Conservation (phyloP, 2,888 invertebrate genomes). For the Trichogramma dendrolimi region DNA sequence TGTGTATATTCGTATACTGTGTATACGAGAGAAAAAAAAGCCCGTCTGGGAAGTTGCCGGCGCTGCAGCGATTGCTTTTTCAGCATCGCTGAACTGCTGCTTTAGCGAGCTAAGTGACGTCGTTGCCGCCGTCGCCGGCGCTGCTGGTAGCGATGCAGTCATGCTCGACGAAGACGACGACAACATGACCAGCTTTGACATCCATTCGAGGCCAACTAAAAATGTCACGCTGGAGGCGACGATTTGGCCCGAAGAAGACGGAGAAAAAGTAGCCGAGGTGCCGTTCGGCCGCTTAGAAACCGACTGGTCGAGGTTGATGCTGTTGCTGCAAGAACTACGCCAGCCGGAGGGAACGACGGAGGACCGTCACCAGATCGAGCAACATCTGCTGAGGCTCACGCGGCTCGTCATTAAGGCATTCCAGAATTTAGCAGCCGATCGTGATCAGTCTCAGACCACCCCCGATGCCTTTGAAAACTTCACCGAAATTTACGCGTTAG, state of each 20-base stretch:
- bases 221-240: slow-evolving; percentile 17
- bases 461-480: no score
- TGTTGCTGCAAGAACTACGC: slow-evolving; percentile 30
- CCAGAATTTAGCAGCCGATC: no score
- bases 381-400: slow-evolving; percentile 34
- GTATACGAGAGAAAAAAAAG: no score
- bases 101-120: no score
- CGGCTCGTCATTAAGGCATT: slow-evolving; percentile 26
- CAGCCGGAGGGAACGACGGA: slow-evolving; percentile 30
- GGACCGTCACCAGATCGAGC: slow-evolving; percentile 17
- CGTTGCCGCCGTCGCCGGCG: background rate
- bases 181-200: background rate
- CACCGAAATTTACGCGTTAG: no score
- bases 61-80: no score
- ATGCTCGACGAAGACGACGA: background rate
- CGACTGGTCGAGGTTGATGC: slow-evolving; percentile 37
- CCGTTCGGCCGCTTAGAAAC: slow-evolving; percentile 37
- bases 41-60: no score
- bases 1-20: no score
- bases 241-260: background rate
- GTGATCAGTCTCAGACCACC: no score
- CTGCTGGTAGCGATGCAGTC: background rate
- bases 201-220: background rate
- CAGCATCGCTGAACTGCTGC: no score
- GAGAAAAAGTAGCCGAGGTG: background rate